phyloP scores from a whole-genome alignment of 2,797 vertebrate species.

The Calcarius lapponicus region DNA sequence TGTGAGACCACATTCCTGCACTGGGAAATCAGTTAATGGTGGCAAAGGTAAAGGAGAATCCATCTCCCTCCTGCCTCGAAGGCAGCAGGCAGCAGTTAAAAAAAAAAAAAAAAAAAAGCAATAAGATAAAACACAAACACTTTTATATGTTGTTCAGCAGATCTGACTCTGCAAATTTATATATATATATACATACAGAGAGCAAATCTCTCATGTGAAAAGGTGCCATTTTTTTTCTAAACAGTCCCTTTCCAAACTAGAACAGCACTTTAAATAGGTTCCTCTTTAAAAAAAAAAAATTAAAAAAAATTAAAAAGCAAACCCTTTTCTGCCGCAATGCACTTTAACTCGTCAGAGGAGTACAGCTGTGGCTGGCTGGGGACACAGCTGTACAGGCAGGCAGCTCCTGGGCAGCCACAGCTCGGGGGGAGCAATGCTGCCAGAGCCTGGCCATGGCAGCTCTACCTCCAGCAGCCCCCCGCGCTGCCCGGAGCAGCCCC shows the following conservation, averaged over 20 bases:
- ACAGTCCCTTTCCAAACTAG: constrained; percentile 64
- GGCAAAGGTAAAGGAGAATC: not conserved
- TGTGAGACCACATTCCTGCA: not conserved
- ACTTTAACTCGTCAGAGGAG: constrained; percentile 73
- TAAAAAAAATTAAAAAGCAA: not conserved
- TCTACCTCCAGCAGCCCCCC: constrained; percentile 37
- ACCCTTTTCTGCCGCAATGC: constrained; percentile 72
- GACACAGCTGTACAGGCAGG: constrained; percentile 5
- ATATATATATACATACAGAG: not conserved
- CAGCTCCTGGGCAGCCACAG: constrained; percentile 51
- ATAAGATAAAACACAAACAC: constrained; percentile 29
- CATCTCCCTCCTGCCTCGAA: not conserved
- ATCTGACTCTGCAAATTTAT: constrained; percentile 25
- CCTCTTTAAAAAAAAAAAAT: not conserved
- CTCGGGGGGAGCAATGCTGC: not conserved
- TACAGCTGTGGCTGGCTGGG: constrained; percentile 26
- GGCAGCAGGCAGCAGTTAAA: not conserved
- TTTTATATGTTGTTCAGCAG: constrained; percentile 37
- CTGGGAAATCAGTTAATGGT: not conserved
- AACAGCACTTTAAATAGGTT: constrained; percentile 71
- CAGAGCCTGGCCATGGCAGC: not conserved
- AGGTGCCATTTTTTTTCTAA: constrained; percentile 65
- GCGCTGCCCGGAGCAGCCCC: not conserved
- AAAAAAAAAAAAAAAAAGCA: constrained; percentile 3
- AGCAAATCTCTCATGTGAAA: constrained; percentile 24